A percentile compares a stretch with the other conserved stretches of the same genome.
Conservation (phyloP, 2,797 vertebrate genomes). For the Caiman crocodilus region DNA sequence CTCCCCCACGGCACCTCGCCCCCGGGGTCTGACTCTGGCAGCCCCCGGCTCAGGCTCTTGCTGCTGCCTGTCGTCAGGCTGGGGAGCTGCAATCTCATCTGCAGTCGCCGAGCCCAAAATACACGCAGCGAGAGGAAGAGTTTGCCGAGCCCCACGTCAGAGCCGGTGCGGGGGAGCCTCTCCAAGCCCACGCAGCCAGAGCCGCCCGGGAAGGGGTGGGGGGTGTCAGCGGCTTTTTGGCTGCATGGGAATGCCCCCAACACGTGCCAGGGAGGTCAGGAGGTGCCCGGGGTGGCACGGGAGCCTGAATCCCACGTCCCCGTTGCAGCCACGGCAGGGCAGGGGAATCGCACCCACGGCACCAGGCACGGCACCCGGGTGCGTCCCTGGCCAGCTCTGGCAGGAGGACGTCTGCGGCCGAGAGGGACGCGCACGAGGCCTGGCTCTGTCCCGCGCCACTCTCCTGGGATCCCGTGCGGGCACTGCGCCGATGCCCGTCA, state of each 20-base stretch:
- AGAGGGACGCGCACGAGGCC: neutral
- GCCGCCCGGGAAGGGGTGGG: neutral
- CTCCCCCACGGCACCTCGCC: no score
- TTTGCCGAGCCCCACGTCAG: neutral
- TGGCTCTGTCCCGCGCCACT: rapidly evolving
- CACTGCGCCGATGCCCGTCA: rapidly evolving
- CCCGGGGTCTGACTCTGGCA: neutral
- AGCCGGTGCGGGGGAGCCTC: neutral
- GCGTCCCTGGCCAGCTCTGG: neutral
- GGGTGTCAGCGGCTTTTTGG: neutral
- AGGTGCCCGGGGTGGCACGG: no score
- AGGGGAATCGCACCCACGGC: no score
- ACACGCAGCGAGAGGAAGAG: neutral
- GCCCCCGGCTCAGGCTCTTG: no score
- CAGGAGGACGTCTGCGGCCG: no score
- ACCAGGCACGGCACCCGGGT: rapidly evolving
- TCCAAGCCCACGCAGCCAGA: neutral
- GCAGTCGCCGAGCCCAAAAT: neutral
- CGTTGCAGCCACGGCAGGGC: no score
- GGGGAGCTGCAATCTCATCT: neutral
- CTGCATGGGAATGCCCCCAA: neutral
- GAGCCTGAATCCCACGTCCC: no score
- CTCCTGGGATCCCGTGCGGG: rapidly evolving
- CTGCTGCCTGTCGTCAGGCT: neutral
- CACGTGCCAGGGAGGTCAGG: no score